Evolutionary conservation across 1,140 invertebrate species (phyloP).

Genomic region (Colletes gigas): DNA sequence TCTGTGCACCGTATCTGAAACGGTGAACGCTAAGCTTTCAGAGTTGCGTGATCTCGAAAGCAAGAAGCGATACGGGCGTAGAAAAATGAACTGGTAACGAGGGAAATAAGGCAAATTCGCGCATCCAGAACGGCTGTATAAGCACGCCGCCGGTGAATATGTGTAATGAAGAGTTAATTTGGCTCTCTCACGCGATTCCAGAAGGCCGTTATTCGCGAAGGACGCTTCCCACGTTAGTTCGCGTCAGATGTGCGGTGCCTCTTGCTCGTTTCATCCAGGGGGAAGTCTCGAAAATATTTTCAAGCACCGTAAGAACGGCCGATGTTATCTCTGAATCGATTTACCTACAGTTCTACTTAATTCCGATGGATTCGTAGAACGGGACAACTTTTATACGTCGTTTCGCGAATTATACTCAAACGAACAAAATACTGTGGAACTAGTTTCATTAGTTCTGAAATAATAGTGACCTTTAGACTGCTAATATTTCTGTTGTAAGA

Average conservation of each 20-base stretch:
- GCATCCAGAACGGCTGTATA: conserved; percentile 31
- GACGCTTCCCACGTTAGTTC: conserved; percentile 66
- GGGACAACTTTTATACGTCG: not conserved
- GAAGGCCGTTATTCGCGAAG: conserved; percentile 65
- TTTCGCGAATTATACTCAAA: too few relatives aligned
- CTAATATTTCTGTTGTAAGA: too few relatives aligned
- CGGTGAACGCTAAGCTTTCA: not conserved
- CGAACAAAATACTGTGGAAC: too few relatives aligned
- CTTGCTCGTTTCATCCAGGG: conserved; percentile 24
- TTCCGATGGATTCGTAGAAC: not conserved
- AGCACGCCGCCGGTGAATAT: conserved; percentile 19
- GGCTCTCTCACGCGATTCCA: conserved; percentile 62
- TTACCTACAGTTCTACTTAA: not conserved
- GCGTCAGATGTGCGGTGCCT: conserved; percentile 52
- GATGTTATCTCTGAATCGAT: not conserved
- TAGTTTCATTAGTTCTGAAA: too few relatives aligned
- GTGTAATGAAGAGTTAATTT: conserved; percentile 59
- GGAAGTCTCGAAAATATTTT: conserved; percentile 5
- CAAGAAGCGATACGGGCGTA: conserved; percentile 2
- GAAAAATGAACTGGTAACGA: conserved; percentile 19
- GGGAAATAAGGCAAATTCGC: conserved; percentile 42
- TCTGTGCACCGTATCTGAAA: not conserved
- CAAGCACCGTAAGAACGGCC: not conserved
- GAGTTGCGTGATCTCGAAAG: conserved; percentile 37
- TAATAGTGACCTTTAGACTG: too few relatives aligned